These are phyloP conservation scores for Pangasius mekongensis DNA, from an alignment of 2,797 vertebrate genomes.

Conservation along the genomic window DNA sequence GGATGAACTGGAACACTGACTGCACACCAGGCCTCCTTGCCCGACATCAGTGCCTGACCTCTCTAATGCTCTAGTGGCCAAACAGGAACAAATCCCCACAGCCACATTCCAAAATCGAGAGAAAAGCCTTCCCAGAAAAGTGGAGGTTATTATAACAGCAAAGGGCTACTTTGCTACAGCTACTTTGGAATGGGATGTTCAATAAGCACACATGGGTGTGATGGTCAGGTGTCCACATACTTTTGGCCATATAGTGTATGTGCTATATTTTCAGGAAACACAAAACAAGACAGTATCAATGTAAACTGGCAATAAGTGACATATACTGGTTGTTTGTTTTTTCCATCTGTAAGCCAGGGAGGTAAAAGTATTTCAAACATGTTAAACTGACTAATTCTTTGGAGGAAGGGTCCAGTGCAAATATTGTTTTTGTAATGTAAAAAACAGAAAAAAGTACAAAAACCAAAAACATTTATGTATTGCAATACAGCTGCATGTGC, in stretches of 20 bases:
- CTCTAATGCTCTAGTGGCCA: not conserved
- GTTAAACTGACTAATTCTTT: slow-evolving; percentile 4
- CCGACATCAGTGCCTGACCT: not conserved
- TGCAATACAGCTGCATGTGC: not conserved
- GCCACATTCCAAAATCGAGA: not conserved
- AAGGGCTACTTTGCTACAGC: not conserved
- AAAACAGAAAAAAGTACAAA: not conserved
- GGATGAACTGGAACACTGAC: not conserved
- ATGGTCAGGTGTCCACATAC: not conserved
- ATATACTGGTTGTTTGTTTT: not conserved
- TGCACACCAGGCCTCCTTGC: not conserved
- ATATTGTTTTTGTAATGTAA: not conserved
- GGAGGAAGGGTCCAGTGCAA: not conserved
- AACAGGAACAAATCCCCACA: not conserved
- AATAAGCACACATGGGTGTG: not conserved
- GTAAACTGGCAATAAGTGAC: not conserved
- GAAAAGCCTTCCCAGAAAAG: not conserved
- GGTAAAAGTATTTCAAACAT: not conserved
- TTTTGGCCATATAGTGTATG: not conserved
- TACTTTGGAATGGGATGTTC: not conserved
- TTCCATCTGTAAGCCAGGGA: not conserved
- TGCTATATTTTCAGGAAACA: slow-evolving; percentile 3
- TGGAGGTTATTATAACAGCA: not conserved
- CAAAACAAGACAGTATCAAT: not conserved
- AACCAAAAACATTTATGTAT: not conserved